These are phyloP conservation scores for Syndactyla subalaris DNA, from an alignment of 2,797 vertebrate species.

Conservation along the genomic window DNA sequence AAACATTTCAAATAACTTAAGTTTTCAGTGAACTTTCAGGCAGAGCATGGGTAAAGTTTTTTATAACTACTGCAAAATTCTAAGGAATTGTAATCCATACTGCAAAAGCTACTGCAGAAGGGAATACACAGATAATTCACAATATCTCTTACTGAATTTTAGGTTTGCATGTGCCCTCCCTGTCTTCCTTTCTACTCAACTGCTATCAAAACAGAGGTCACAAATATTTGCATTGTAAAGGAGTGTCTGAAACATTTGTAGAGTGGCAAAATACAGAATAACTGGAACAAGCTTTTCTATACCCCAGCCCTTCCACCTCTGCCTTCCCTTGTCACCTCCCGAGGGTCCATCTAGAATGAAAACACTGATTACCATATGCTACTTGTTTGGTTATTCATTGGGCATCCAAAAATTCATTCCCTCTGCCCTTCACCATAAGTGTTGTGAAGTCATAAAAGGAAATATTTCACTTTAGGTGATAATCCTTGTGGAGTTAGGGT, in stretches of 20 bases:
- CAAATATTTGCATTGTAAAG: background rate
- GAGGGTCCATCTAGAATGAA: background rate
- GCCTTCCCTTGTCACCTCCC: background rate
- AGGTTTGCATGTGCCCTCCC: background rate
- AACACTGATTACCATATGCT: background rate
- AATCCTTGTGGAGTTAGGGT: rapidly evolving
- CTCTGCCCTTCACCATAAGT: rapidly evolving
- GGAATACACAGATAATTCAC: background rate
- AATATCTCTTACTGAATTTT: background rate
- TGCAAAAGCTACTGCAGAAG: background rate
- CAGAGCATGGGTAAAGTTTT: background rate
- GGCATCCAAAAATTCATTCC: background rate
- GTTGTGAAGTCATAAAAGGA: background rate
- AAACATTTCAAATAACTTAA: background rate
- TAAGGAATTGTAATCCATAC: background rate
- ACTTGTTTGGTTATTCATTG: background rate
- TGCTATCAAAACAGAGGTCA: background rate
- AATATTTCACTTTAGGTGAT: background rate
- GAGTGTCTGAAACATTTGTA: background rate
- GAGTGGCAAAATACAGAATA: background rate
- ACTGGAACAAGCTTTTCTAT: background rate
- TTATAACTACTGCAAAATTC: background rate
- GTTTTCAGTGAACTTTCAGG: background rate
- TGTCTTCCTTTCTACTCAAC: background rate
- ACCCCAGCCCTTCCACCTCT: background rate